Conservation (phyloP, 2,888 invertebrate genomes). For the Trachelus troglodyta region DNA sequence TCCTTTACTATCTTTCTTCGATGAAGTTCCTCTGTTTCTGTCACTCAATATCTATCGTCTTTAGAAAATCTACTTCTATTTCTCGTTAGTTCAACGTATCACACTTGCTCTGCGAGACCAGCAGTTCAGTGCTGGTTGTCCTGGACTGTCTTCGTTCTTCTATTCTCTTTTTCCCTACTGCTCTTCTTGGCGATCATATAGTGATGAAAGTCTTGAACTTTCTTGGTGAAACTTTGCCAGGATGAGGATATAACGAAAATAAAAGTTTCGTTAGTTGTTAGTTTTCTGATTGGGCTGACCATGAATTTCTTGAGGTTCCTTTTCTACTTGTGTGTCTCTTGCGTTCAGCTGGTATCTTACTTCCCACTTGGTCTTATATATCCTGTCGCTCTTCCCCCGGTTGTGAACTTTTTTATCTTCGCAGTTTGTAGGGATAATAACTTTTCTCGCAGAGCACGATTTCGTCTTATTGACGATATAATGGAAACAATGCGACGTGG, state of each 20-base stretch:
- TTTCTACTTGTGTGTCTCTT: background rate
- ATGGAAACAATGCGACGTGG: background rate
- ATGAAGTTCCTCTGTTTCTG: background rate
- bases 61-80: slow-evolving; percentile 1
- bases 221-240: background rate
- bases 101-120: background rate
- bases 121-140: background rate
- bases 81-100: background rate
- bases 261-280: background rate
- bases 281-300: background rate
- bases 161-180: background rate
- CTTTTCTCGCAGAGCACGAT: background rate
- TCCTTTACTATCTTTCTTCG: background rate
- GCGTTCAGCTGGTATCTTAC: background rate
- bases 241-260: background rate
- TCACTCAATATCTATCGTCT: slow-evolving; percentile 3
- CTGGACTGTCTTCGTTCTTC: background rate
- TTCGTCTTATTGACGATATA: background rate
- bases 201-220: background rate
- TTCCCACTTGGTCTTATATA: background rate
- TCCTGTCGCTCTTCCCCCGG: background rate
- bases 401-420: background rate
- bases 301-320: background rate
- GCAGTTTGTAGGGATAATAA: background rate
- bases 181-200: background rate